Percentiles rank a stretch among this genome's conserved stretches.
Conservation (phyloP, 2,797 vertebrate species). For the Labeo calbasu region DNA sequence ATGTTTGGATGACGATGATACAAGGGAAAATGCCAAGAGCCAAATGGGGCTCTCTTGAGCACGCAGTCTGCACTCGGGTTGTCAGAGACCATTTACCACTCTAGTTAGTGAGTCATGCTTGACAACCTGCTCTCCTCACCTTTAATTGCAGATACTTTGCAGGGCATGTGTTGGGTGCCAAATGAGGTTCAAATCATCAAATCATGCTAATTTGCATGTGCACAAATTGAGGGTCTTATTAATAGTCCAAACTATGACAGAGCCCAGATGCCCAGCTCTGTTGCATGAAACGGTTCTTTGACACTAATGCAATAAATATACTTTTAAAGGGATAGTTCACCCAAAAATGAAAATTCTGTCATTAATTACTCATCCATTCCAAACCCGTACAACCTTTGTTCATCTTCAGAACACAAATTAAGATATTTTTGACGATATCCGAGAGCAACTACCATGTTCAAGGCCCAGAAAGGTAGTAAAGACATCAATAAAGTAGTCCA, state of each 20-base stretch:
- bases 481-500: no score
- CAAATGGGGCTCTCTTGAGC: conserved; percentile 33
- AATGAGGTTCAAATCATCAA: conserved; percentile 1
- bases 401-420: no score
- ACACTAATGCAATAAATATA: neutral
- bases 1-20: conserved; percentile 42
- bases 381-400: no score
- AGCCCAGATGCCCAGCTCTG: neutral
- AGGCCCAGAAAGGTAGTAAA: no score
- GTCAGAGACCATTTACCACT: conserved; percentile 18
- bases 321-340: no score
- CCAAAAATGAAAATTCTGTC: no score
- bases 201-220: conserved; percentile 28
- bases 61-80: conserved; percentile 1
- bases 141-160: conserved; percentile 31
- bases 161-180: conserved; percentile 9
- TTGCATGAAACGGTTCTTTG: neutral
- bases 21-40: conserved; percentile 31
- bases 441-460: no score
- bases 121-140: conserved; percentile 31
- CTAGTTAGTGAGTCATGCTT: conserved; percentile 20
- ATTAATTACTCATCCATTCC: no score
- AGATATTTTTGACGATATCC: no score
- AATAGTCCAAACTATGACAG: neutral
- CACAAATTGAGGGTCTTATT: conserved; percentile 3